Conservation (phyloP, 2,797 vertebrate genomes). For the Tenualosa thibaudeaui region DNA sequence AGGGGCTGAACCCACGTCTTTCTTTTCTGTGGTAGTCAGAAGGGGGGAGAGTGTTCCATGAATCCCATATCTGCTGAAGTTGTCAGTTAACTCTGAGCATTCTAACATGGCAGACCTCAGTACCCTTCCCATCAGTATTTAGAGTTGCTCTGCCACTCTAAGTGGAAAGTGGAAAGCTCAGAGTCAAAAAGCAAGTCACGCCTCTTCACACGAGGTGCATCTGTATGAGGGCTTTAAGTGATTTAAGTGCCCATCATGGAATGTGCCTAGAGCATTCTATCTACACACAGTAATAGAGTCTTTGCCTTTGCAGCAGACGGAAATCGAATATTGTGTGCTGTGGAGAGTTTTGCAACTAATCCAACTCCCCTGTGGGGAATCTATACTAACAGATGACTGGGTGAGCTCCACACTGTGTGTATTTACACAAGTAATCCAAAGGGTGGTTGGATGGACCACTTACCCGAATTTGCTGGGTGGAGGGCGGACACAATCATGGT, state of each 20-base stretch:
- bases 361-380: background rate
- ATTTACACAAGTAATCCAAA: background rate
- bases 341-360: background rate
- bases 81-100: background rate
- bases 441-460: background rate
- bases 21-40: conserved; percentile 67
- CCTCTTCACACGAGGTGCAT: background rate
- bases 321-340: background rate
- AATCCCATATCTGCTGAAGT: background rate
- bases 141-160: background rate
- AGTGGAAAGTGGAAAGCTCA: background rate
- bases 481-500: conserved; percentile 93
- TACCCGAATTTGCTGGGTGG: conserved; percentile 80
- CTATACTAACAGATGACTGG: background rate
- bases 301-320: background rate
- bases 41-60: background rate
- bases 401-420: background rate
- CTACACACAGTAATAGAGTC: background rate
- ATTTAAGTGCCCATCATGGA: background rate
- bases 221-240: background rate
- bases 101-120: background rate
- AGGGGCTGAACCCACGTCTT: conserved; percentile 63
- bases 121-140: background rate
- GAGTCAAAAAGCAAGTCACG: background rate
- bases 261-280: background rate